phyloP scores from a whole-genome alignment of 2,797 vertebrate species.

The Phoeniculus purpureus region DNA sequence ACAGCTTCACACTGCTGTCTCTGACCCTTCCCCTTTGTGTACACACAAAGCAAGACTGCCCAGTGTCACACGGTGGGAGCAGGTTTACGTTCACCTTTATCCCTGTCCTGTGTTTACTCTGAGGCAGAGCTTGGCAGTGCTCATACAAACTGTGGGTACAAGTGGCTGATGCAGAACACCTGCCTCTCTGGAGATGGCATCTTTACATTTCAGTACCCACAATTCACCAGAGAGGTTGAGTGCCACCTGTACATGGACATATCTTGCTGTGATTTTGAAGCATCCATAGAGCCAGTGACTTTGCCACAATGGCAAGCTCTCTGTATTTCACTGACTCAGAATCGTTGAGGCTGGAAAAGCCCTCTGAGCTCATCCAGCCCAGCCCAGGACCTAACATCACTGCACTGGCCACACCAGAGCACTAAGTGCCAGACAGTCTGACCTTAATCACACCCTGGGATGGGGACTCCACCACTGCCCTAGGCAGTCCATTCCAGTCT shows the following conservation, averaged over 20 bases:
- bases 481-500: too few relatives aligned
- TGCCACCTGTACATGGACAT: not conserved
- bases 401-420: too few relatives aligned
- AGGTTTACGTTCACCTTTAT: too few relatives aligned
- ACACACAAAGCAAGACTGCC: not conserved
- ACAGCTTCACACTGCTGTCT: not conserved
- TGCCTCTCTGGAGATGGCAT: accelerated
- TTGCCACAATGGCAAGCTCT: not conserved
- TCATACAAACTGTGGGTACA: not conserved
- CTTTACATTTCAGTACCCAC: not conserved
- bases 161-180: not conserved
- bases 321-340: too few relatives aligned
- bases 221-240: not conserved
- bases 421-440: too few relatives aligned
- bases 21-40: not conserved
- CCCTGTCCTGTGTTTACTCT: too few relatives aligned
- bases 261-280: not conserved
- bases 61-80: too few relatives aligned
- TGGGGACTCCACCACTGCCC: too few relatives aligned
- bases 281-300: not conserved
- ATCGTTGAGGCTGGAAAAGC: too few relatives aligned
- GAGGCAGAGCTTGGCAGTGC: not conserved
- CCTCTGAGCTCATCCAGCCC: too few relatives aligned
- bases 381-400: too few relatives aligned
- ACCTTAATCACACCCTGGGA: too few relatives aligned